These are phyloP conservation scores for Drosophila borborema DNA, from an alignment of 2,888 invertebrate species.

Conservation along the genomic window DNA sequence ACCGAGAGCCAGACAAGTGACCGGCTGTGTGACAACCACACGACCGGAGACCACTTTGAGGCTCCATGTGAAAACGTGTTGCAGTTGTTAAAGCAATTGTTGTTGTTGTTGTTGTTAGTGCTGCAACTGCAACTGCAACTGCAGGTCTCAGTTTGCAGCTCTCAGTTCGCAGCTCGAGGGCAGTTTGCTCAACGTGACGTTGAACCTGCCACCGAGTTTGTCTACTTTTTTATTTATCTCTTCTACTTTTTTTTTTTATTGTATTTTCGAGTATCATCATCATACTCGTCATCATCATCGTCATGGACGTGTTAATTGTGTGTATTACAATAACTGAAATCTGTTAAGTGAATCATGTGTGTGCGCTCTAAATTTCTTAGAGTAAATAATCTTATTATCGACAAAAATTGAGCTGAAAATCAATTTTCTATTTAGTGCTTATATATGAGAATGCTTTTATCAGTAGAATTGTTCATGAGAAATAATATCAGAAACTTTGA, in stretches of 20 bases:
- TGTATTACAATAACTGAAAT: conserved; percentile 39
- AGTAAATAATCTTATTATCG: not conserved
- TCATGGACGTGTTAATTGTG: conserved; percentile 52
- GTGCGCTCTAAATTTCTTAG: conserved; percentile 17
- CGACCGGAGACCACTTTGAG: conserved; percentile 52
- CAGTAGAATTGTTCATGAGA: too few species aligned
- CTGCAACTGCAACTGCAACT: conserved; percentile 22
- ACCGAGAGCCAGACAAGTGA: conserved; percentile 34
- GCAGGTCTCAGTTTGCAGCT: conserved; percentile 1
- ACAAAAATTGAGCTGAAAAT: not conserved
- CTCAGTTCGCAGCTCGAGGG: conserved; percentile 8
- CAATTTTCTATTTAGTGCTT: not conserved
- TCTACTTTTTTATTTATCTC: conserved; percentile 15
- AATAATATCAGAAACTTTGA: too few species aligned
- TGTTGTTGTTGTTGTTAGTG: conserved; percentile 30
- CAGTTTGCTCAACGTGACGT: conserved; percentile 60
- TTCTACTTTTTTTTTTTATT: not conserved
- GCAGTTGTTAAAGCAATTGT: conserved; percentile 47
- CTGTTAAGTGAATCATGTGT: conserved; percentile 15
- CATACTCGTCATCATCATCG: conserved; percentile 21
- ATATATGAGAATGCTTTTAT: not conserved
- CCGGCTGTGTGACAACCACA: conserved; percentile 44
- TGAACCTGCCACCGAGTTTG: conserved; percentile 62
- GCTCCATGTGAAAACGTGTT: conserved; percentile 62
- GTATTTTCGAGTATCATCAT: conserved; percentile 25